Conservation (phyloP, 1,140 invertebrate genomes). For the Calycopis cecrops region DNA sequence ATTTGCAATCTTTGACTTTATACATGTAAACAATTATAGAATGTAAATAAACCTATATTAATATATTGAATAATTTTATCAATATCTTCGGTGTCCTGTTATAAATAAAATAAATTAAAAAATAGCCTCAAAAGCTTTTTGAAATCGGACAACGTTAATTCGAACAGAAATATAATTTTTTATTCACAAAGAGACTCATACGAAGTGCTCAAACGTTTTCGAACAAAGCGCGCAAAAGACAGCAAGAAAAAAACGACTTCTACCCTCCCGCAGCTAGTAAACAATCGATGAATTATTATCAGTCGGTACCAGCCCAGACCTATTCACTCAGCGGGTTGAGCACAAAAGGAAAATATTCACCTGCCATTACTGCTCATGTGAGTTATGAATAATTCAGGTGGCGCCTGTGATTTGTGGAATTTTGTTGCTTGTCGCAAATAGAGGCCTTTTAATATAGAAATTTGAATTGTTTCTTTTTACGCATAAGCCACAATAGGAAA, state of each 20-base stretch:
- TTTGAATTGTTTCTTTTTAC: conserved; percentile 12
- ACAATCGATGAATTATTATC: conserved; percentile 40
- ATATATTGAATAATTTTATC: no score
- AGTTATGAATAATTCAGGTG: conserved; percentile 31
- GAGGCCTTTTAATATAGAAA: conserved; percentile 3
- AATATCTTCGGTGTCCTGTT: no score
- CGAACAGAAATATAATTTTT: no score
- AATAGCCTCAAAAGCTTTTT: no score
- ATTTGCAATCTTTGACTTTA: no score
- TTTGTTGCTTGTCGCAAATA: conserved; percentile 16
- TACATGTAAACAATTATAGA: no score
- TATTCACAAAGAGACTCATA: not conserved
- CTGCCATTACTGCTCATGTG: conserved; percentile 29
- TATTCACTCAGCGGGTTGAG: conserved; percentile 26
- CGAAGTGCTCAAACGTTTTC: conserved; percentile 1
- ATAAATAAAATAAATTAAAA: no score
- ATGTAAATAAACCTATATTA: no score
- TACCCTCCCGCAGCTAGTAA: conserved; percentile 26
- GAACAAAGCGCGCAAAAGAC: conserved; percentile 1
- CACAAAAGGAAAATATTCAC: conserved; percentile 33
- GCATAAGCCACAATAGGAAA: no score
- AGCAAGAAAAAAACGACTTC: conserved; percentile 23
- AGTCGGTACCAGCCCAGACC: conserved; percentile 25
- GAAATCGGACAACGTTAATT: no score
- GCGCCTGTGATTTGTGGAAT: conserved; percentile 24